Conservation (phyloP, 2,888 invertebrate species). For the Drosophila putrida region DNA sequence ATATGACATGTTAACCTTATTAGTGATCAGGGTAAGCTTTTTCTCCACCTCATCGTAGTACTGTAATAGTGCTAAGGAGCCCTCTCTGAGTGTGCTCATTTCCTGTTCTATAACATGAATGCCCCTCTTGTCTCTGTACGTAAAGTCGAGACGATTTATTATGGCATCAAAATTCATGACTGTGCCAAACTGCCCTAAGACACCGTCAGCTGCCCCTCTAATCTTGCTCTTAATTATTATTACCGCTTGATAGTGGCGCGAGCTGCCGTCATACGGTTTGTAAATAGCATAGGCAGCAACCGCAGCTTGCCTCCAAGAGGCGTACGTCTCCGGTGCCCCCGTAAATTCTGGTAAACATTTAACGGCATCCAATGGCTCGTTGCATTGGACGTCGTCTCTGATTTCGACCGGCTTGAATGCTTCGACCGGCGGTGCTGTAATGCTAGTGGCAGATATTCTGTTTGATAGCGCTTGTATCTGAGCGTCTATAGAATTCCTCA, state of each 20-base stretch:
- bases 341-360: too few relatives aligned
- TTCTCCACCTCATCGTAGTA: neutral
- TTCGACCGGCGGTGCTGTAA: too few relatives aligned
- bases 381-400: too few relatives aligned
- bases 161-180: too few relatives aligned
- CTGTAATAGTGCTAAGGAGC: neutral
- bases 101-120: neutral
- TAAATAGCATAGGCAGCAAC: neutral
- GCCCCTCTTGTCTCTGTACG: neutral
- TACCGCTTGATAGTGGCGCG: too few relatives aligned
- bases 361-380: neutral
- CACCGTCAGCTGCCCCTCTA: neutral
- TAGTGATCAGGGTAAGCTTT: neutral
- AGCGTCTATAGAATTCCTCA: neutral
- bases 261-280: neutral
- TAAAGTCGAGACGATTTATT: neutral
- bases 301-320: neutral
- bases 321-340: too few relatives aligned
- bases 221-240: neutral
- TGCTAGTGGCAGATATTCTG: neutral
- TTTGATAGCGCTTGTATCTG: neutral
- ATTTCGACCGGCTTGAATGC: too few relatives aligned
- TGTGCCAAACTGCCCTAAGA: neutral
- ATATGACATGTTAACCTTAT: neutral
- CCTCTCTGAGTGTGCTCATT: neutral